Evolutionary conservation across 2,888 invertebrate genomes (phyloP).

Genomic region (Ophion costatus): DNA sequence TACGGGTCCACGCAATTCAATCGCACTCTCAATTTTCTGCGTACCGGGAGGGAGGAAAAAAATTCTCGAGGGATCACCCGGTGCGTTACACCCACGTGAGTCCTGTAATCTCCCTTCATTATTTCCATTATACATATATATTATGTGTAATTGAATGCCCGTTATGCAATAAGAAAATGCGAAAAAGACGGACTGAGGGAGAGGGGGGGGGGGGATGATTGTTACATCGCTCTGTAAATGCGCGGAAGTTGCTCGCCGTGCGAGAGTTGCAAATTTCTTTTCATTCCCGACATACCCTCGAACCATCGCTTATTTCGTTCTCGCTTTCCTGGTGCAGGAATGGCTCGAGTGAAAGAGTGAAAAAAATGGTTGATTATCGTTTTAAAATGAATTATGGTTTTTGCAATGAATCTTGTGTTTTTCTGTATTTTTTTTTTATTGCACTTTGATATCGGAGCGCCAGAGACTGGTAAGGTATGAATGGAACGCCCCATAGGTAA

Average conservation of each 20-base stretch:
- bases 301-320: slow-evolving; percentile 55
- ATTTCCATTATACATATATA: slow-evolving; percentile 50
- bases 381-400: no score
- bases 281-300: slow-evolving; percentile 57
- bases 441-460: not conserved
- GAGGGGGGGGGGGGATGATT: slow-evolving; percentile 47
- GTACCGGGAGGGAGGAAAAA: slow-evolving; percentile 6
- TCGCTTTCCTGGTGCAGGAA: slow-evolving; percentile 34
- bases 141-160: slow-evolving; percentile 59
- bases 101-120: slow-evolving; percentile 52
- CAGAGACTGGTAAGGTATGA: not conserved
- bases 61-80: slow-evolving; percentile 40
- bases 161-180: slow-evolving; percentile 65
- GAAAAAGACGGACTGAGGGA: slow-evolving; percentile 26
- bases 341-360: not conserved
- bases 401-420: no score
- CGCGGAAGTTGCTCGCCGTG: slow-evolving; percentile 61
- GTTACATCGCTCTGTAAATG: slow-evolving; percentile 64
- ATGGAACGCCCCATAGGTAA: slow-evolving; percentile 39
- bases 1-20: slow-evolving; percentile 1
- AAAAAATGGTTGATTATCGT: not conserved
- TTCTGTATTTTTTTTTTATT: not conserved
- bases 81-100: slow-evolving; percentile 53
- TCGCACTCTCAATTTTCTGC: slow-evolving; percentile 40
- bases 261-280: slow-evolving; percentile 66